A percentile compares a stretch with the other conserved stretches of the same genome.
These are phyloP conservation scores for Stylophora pistillata DNA, from an alignment of 64 coral and sea anemone species.

Conservation along the genomic window DNA sequence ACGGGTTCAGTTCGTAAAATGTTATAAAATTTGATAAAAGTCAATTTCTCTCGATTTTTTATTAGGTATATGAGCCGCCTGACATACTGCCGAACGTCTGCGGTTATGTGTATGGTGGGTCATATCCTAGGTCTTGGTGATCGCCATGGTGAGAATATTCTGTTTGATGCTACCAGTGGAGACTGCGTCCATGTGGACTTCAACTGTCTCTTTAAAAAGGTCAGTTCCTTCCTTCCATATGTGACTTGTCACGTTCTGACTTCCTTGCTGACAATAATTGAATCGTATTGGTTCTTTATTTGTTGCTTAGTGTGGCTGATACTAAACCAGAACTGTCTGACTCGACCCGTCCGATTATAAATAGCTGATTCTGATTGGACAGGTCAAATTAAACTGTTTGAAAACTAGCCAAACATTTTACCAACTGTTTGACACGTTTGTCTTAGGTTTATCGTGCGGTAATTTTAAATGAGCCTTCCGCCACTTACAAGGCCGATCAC, in stretches of 20 bases:
- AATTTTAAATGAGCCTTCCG: no score
- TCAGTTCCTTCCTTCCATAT: neutral
- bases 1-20: no score
- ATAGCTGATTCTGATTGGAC: no score
- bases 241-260: neutral
- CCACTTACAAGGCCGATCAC: no score
- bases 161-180: slow-evolving; percentile 94
- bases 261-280: no score
- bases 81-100: slow-evolving; percentile 92
- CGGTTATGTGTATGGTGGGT: slow-evolving; percentile 98
- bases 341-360: no score
- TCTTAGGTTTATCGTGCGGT: no score
- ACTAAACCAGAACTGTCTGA: no score
- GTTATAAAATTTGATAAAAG: neutral
- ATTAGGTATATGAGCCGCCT: slow-evolving; percentile 93
- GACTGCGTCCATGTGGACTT: slow-evolving; percentile 95
- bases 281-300: neutral
- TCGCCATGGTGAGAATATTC: slow-evolving; percentile 94
- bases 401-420: no score
- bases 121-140: slow-evolving; percentile 97
- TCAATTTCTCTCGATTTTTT: neutral
- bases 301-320: no score
- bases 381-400: no score
- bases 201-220: slow-evolving; percentile 98
- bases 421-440: no score